These are phyloP conservation scores for Pituophis catenifer DNA, from an alignment of 2,113 vertebrate species.

Conservation along the genomic window DNA sequence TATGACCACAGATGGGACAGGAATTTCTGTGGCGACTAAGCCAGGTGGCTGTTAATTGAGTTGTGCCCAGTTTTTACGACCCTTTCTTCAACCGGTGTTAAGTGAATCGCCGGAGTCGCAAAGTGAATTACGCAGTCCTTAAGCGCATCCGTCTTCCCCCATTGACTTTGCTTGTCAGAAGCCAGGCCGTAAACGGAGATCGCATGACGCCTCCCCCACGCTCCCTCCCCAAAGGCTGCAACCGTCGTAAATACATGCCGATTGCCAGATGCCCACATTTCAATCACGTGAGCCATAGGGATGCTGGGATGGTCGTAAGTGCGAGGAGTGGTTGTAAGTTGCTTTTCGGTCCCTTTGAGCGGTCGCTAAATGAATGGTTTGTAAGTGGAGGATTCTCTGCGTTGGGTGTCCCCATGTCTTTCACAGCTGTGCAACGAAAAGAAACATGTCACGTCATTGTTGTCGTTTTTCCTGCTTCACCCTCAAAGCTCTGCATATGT, in stretches of 20 bases:
- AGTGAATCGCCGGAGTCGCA: not conserved
- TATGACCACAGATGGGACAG: not conserved
- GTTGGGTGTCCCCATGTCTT: not conserved
- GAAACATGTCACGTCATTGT: not conserved
- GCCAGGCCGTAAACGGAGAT: too few relatives aligned
- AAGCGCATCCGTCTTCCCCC: not conserved
- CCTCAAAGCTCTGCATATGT: not conserved
- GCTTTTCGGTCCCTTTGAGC: not conserved
- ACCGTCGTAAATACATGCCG: not conserved
- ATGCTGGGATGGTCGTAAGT: not conserved
- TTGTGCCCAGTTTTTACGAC: not conserved
- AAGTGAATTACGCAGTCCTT: not conserved
- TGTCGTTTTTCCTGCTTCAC: not conserved
- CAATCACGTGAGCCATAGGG: not conserved
- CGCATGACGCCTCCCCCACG: too few relatives aligned
- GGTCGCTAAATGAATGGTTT: not conserved
- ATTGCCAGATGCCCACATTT: not conserved
- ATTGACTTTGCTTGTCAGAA: too few relatives aligned
- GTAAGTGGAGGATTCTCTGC: not conserved
- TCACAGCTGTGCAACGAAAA: not conserved
- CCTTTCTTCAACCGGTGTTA: not conserved
- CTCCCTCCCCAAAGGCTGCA: not conserved
- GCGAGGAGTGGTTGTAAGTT: not conserved
- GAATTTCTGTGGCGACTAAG: not conserved
- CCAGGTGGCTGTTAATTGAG: not conserved